Evolutionary conservation across 2,888 invertebrate species (phyloP), one percentile per base, ranked within the genome.

Genomic region (Allacma fusca): DNA sequence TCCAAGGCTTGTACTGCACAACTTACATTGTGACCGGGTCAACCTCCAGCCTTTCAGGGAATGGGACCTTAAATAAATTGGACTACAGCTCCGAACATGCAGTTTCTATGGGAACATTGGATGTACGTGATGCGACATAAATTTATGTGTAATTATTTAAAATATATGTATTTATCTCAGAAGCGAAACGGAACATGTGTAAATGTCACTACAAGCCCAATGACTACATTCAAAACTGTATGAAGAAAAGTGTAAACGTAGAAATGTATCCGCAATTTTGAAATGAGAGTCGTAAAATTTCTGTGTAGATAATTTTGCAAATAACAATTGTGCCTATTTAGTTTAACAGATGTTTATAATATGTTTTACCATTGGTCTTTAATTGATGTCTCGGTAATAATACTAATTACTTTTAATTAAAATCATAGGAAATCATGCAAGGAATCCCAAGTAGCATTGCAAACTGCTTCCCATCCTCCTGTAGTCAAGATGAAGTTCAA

Each of bases 391-490:
- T 40, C 5, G 40, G 40, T 2, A 50, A n/a, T 13, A 50, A 50
- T n/a, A n/a, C 5, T n/a, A 50, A 50, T 50, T 19, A 50, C 50
- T 50, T 19, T 50, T 13, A 50, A n/a, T 19, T 50, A 50, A 9
- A 50, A 5, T 50, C 16, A 24, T 24, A 62, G 62, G 62, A 62
- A 62, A 62, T 62, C 24, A 21, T 62, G 62, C 2, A n/a, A 62
- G 62, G 62, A 16, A 62, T 12, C 9, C 26, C 62, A 23, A 62
- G 62, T 44, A 77, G 75, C 24, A 59, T 76, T 12, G 78, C 75
- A 21, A 76, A 50, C 13, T 82, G 82, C 59, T 74, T 79, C 29
- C 82, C 82, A 13, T 80, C 81, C 9, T 76, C 81, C 12, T 82
- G 82, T 62, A 75, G 78, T 1, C 72, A 79, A 5, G 7, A 71